Base-by-base conservation (phyloP, 2,888 invertebrate genomes). In the Octonoba sinensis region DNA sequence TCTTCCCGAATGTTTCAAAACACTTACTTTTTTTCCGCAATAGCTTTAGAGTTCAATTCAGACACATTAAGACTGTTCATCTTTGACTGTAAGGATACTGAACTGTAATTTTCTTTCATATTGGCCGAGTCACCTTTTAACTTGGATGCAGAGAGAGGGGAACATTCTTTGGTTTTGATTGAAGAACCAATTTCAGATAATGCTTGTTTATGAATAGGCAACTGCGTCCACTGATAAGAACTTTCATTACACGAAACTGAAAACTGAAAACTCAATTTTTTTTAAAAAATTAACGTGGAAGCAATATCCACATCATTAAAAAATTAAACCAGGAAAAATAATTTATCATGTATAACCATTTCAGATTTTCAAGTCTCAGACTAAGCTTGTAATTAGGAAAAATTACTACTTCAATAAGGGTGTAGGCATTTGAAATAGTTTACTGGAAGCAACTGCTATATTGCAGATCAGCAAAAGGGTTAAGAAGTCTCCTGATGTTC, bases 61-160 rank as follows among this genome's bases (percentile, higher is more conserved):
- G 60, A 51, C 13, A 54, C 51, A 66, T 82, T 76, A 1, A 82
- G 62, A 51, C 65, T 66, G 16, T 81, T 81, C 51, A 81, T 47
- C 27, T 82, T 82, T 24, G 82, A 72, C 12, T 66, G 66, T 3
- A 72, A 20, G 13, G 76, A 74, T 1, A 65, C 49, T 46, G 62
- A 56, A 57, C 81, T 81, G 12, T 47, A 64, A 54, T 67, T 66
- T 22, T 74, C 54, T 36, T 82, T 76, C 3, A 82, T 22, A 54
- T 82, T 82, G 3, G 57, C 66, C 13, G 49, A 51, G 46, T 82
- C 64, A 49, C 24, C 57, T 15, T 47, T 36, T 8, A 70, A 36
- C 51, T 81, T 81, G 11, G 81, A 81, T n/a, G 20, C 0, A 20
- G 20, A 20, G 1, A 27, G 18, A 13, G 51, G 44, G 6, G n/a